Conservation (phyloP, 2,113 vertebrate genomes). For the Sarotherodon lohbergeri region DNA sequence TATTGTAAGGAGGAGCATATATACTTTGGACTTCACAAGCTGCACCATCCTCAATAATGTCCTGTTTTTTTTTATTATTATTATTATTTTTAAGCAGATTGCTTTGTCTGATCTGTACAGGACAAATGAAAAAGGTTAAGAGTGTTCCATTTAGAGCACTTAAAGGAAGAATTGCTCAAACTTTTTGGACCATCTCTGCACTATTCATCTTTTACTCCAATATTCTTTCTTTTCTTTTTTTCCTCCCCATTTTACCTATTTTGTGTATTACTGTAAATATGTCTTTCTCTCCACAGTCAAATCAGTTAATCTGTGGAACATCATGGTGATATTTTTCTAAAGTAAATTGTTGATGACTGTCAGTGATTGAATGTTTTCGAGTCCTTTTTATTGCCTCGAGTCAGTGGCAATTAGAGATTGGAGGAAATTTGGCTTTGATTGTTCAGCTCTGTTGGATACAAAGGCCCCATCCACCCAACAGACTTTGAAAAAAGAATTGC, state of each 20-base stretch:
- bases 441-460: slow-evolving; percentile 5
- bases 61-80: neutral
- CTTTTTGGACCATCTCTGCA: slow-evolving; percentile 53
- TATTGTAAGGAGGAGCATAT: neutral
- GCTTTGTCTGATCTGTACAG: slow-evolving; percentile 74
- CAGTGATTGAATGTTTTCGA: slow-evolving; percentile 53
- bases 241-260: neutral
- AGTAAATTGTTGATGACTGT: slow-evolving; percentile 55
- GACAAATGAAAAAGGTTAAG: slow-evolving; percentile 80
- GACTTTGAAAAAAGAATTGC: slow-evolving; percentile 4
- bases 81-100: neutral
- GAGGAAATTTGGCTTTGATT: slow-evolving; percentile 1
- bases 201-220: slow-evolving; percentile 34
- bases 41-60: neutral
- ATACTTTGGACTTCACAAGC: neutral
- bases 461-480: neutral
- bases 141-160: slow-evolving; percentile 83
- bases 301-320: slow-evolving; percentile 58
- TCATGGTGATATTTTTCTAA: slow-evolving; percentile 75
- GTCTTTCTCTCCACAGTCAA: slow-evolving; percentile 31
- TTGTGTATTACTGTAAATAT: slow-evolving; percentile 61
- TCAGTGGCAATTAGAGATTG: slow-evolving; percentile 3
- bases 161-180: slow-evolving; percentile 49
- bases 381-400: slow-evolving; percentile 26
- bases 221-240: neutral